Percentiles rank a stretch among this genome's conserved stretches.
Conservation (phyloP, 2,888 invertebrate species). For the Caenorhabditis becei region DNA sequence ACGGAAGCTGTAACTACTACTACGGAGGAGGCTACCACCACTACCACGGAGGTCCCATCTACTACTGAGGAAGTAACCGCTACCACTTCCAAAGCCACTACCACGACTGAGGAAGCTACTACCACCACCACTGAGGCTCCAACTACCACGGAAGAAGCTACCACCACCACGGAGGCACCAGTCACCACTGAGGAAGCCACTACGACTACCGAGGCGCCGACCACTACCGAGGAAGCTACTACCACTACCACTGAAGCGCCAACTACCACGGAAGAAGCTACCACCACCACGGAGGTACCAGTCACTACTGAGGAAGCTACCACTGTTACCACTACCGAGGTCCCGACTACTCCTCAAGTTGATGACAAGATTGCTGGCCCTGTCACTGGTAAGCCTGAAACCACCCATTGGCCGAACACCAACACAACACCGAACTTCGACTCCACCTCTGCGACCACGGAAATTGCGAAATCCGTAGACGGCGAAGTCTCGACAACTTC, state of each 20-base stretch:
- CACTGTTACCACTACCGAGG: conserved; percentile 15
- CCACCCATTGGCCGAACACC: conserved; percentile 37
- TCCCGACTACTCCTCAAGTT: conserved; percentile 12
- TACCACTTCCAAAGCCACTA: conserved; percentile 11
- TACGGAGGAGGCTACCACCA: neutral
- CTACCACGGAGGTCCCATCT: neutral
- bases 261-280: conserved; percentile 5
- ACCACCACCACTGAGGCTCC: conserved; percentile 1
- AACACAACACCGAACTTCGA: conserved; percentile 47
- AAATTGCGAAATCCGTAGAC: conserved; percentile 41
- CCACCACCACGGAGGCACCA: conserved; percentile 16
- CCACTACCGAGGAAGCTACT: conserved; percentile 2
- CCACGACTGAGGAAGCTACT: conserved; percentile 10
- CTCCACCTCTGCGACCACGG: conserved; percentile 15
- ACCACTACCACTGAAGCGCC: neutral
- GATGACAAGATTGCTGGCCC: conserved; percentile 52
- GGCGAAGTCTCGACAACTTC: conserved; percentile 1
- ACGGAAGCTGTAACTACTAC: neutral
- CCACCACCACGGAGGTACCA: conserved; percentile 24
- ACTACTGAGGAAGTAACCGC: conserved; percentile 16
- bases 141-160: conserved; percentile 2
- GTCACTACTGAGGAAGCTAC: conserved; percentile 12
- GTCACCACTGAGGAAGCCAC: too few species aligned
- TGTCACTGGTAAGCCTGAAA: conserved; percentile 40
- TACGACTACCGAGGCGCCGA: conserved; percentile 18